Percentiles rank a stretch among this genome's conserved stretches.
Conservation (phyloP, 2,113 vertebrate genomes). For the Athene cunicularia region DNA sequence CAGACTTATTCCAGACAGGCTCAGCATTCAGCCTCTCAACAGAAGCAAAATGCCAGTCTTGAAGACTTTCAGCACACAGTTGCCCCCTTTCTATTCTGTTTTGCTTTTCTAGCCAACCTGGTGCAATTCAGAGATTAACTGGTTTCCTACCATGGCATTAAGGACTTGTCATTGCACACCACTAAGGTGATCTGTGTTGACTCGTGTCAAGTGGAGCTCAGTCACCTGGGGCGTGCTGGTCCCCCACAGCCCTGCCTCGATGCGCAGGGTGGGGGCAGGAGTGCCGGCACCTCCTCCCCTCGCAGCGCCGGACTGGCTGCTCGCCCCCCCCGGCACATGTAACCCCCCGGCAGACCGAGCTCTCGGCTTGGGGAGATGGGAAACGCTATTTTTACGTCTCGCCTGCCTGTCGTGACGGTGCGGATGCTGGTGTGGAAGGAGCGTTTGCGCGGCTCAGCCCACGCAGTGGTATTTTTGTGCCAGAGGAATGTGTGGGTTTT, state of each 20-base stretch:
- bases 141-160: neutral
- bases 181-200: neutral
- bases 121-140: neutral
- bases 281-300: fast-evolving
- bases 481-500: neutral
- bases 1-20: neutral
- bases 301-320: fast-evolving
- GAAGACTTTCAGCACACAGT: neutral
- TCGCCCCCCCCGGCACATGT: fast-evolving
- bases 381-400: neutral
- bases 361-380: neutral
- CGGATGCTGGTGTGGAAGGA: neutral
- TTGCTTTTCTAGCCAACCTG: neutral
- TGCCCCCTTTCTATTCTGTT: neutral
- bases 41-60: neutral
- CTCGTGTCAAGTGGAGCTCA: neutral
- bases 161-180: neutral
- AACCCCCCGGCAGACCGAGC: fast-evolving
- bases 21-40: neutral
- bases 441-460: neutral
- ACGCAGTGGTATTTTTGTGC: neutral
- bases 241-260: too few relatives aligned
- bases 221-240: neutral
- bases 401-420: neutral
- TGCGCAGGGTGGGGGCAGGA: neutral